Conservation (phyloP, 2,113 vertebrate genomes). For the Neotoma lepida region DNA sequence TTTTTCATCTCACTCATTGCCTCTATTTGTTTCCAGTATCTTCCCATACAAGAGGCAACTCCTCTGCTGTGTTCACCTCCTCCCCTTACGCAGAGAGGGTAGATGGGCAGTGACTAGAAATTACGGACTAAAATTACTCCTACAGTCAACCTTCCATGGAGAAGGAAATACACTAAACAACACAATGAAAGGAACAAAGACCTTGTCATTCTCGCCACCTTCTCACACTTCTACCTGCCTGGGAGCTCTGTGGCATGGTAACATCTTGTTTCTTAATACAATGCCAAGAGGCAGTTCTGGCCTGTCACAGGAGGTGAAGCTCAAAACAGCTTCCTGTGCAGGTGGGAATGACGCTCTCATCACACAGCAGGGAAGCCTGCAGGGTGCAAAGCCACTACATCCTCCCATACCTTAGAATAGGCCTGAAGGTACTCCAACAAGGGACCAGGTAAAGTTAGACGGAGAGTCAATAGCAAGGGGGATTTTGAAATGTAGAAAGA, state of each 20-base stretch:
- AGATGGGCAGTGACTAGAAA: neutral
- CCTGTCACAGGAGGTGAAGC: constrained; percentile 10
- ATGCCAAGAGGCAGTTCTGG: neutral
- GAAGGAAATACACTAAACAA: constrained; percentile 28
- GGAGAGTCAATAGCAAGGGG: neutral
- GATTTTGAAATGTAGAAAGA: neutral
- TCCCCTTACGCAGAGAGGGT: neutral
- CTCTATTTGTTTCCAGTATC: neutral
- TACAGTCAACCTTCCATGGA: neutral
- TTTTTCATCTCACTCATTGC: neutral
- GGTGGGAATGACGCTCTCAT: neutral
- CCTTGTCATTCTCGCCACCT: neutral
- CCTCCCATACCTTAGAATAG: constrained; percentile 16
- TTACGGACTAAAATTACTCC: neutral
- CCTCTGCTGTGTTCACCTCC: neutral
- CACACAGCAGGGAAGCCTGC: constrained; percentile 38
- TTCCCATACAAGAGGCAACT: neutral
- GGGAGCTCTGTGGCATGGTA: neutral
- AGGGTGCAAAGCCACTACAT: constrained; percentile 30
- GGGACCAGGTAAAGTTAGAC: neutral
- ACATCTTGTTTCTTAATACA: constrained; percentile 42
- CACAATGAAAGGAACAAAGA: neutral
- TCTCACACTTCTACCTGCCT: neutral
- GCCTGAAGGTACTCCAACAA: neutral
- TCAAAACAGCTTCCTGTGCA: neutral